phyloP scores from a whole-genome alignment of 2,797 vertebrate species.

The Hydrophis major region DNA sequence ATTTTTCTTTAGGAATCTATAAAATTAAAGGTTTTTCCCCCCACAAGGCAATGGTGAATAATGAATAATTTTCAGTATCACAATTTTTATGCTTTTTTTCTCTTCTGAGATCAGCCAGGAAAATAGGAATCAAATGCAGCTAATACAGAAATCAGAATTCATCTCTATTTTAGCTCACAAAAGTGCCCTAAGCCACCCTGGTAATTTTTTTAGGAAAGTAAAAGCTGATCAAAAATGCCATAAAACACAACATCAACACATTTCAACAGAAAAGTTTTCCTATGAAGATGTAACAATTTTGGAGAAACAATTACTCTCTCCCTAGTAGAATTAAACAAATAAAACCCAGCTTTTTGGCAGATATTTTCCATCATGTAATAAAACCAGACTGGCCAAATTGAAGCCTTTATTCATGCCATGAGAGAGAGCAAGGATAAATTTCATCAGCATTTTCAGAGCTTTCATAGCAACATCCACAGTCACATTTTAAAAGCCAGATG shows the following conservation, averaged over 20 bases:
- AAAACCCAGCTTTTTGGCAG: not conserved
- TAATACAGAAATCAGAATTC: slow-evolving; percentile 1
- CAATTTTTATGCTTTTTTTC: not conserved
- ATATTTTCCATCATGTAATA: not conserved
- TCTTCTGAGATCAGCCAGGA: not conserved
- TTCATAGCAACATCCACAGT: not conserved
- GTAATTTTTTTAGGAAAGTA: not conserved
- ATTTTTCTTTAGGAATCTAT: not conserved
- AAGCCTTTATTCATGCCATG: not conserved
- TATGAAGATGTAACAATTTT: not conserved
- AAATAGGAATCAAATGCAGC: not conserved
- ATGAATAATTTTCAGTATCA: not conserved
- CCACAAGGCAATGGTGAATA: not conserved
- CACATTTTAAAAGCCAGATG: not conserved
- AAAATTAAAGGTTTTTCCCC: not conserved
- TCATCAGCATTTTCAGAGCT: not conserved
- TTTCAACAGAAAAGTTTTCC: not conserved
- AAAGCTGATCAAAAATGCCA: not conserved
- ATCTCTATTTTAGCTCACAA: not conserved
- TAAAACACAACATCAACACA: not conserved
- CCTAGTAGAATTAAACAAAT: not conserved
- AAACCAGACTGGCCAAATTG: not conserved
- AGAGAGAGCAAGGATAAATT: not conserved
- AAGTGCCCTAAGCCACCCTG: not conserved
- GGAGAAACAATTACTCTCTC: not conserved